phyloP scores from a whole-genome alignment of 2,888 invertebrate genomes.

The Malthinus flaveolus region DNA sequence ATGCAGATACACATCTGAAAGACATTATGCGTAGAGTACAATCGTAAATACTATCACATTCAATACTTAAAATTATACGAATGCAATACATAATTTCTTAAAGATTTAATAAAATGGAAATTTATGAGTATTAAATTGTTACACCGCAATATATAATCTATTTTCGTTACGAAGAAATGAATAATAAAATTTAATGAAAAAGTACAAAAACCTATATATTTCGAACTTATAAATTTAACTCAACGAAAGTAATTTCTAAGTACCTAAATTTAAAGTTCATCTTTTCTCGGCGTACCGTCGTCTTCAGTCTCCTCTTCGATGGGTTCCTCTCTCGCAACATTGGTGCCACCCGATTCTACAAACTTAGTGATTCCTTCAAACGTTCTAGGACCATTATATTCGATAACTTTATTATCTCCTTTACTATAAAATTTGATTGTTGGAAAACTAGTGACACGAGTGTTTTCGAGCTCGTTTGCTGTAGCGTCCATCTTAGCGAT shows the following conservation, averaged over 20 bases:
- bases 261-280: conserved; percentile 69
- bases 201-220: conserved; percentile 20
- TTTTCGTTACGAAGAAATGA: conserved; percentile 18
- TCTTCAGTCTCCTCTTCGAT: conserved; percentile 69
- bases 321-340: conserved; percentile 67
- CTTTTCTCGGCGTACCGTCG: conserved; percentile 72
- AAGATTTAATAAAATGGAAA: too few species aligned
- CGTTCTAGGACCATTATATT: conserved; percentile 95
- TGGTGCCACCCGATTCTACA: conserved; percentile 87
- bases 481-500: conserved; percentile 99
- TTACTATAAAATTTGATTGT: conserved; percentile 94
- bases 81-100: too few species aligned
- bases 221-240: conserved; percentile 5
- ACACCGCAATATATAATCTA: conserved; percentile 6
- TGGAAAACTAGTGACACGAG: conserved; percentile 93
- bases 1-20: too few species aligned
- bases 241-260: conserved; percentile 19
- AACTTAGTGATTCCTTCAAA: conserved; percentile 92
- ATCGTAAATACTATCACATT: conserved; percentile 15
- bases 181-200: conserved; percentile 28
- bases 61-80: too few species aligned
- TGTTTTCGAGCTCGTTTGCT: conserved; percentile 94
- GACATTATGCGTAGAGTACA: neutral
- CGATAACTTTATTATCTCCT: conserved; percentile 81
- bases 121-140: too few species aligned